A percentile compares a stretch with the other conserved stretches of the same genome.
phyloP scores from a whole-genome alignment of 2,113 vertebrate species.

The Zootoca vivipara region DNA sequence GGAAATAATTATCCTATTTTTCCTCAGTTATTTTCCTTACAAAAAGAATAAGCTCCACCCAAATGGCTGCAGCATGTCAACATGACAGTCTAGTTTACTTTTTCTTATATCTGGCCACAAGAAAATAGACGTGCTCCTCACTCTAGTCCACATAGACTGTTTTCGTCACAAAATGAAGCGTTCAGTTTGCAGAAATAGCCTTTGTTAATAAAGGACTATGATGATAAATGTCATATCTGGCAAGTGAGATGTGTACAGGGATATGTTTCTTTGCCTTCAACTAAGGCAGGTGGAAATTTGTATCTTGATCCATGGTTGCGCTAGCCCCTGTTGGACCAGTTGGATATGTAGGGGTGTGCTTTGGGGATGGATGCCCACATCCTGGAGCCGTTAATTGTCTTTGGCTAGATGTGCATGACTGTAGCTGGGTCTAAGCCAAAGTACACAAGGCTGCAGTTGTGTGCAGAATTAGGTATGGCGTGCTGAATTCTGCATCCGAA shows the following conservation, averaged over 20 bases:
- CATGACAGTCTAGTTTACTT: slow-evolving; percentile 4
- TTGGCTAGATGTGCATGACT: background rate
- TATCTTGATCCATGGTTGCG: background rate
- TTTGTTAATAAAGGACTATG: background rate
- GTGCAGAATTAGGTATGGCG: background rate
- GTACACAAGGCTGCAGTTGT: too few relatives aligned
- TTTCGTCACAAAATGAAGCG: background rate
- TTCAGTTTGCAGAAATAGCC: background rate
- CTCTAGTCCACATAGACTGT: background rate
- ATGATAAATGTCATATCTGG: background rate
- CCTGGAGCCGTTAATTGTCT: background rate
- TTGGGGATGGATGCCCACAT: background rate
- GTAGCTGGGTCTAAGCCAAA: background rate
- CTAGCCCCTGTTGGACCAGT: too few relatives aligned
- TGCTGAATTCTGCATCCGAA: background rate
- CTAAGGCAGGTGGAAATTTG: background rate
- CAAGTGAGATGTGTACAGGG: background rate
- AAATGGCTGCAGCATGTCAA: slow-evolving; percentile 18
- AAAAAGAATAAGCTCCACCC: slow-evolving; percentile 37
- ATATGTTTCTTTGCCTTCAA: background rate
- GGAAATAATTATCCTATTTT: slow-evolving; percentile 31
- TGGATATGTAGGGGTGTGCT: background rate
- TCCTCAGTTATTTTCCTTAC: slow-evolving; percentile 23
- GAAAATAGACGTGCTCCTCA: background rate
- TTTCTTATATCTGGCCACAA: background rate